Base-by-base conservation (phyloP, 2,888 invertebrate species). In the Caenorhabditis wallacei region DNA sequence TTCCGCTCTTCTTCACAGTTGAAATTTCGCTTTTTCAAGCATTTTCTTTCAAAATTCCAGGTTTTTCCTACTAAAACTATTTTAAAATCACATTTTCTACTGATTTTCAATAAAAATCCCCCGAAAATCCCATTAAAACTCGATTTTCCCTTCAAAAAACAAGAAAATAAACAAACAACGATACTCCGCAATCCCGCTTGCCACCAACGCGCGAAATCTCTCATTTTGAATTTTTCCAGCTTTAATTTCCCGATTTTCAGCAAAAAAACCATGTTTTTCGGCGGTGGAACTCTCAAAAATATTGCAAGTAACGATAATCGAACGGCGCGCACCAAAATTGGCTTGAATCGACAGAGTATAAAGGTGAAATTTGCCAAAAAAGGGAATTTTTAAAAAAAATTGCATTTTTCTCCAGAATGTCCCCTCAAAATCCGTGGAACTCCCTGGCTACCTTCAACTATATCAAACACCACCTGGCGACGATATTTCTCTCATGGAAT, bases 401-500 rank as follows among this genome's bases (percentile, higher is more conserved):
- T n/a, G n/a, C n/a, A n/a, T n/a, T n/a, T n/a, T n/a, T 54, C 43
- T 70, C 20, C 61, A 71, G 63, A 61, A 53, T 11, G 61, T 2
- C 1, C 16, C 40, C 2, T 22, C 66, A 11, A 66, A 46, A 4
- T 0, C 56, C 5, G 20, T 0, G 1, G 70, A 79, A 26, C 30
- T 30, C 2, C 66, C 76, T 4, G 72, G 66, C 13, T 72, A 87
- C 64, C 78, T 88, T 40, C 75, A 70, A 43, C 59, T 91, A 54
- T 91, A 91, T 68, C 61, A 82, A 30, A 63, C 69, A 0, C 89
- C 90, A 11, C 90, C 89, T 8, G 80, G 68, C 13, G 89, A 87
- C 37, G 83, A 87, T 18, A 89, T 91, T 20, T 80, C 84, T 7
- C 78, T 91, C n/a, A 46, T 54, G 13, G 90, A 90, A 54, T 89